Evolutionary conservation across 2,797 vertebrate species (phyloP), one percentile per base, ranked within the genome.

Genomic region (Leuciscus waleckii): DNA sequence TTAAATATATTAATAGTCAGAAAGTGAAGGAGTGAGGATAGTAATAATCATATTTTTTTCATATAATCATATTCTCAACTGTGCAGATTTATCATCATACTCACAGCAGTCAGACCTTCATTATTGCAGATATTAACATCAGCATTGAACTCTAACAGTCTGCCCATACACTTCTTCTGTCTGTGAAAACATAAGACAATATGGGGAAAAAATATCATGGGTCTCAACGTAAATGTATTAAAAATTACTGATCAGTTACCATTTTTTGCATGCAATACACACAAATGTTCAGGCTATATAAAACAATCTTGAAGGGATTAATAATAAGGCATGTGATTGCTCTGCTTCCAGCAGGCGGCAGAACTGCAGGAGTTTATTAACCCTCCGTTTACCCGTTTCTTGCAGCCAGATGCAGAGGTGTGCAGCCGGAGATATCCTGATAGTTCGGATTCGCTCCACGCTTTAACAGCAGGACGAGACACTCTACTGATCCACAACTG

Each of bases 71-170:
- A n/a, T n/a, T n/a, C 23, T 37, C 23, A 77, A 65, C 43, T 9
- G 37, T 54, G 8, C 3, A 10, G 26, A 32, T 83, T 73, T 6
- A 63, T 32, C 21, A 67, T n/a, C 5, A 90, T 67, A 97, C 98
- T 97, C 95, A 99, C 98, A 90, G 98, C 98, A 84, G 98, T 99
- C 89, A 99, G 94, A 37, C 98, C 98, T 95, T 99, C 98, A 43
- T 99, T 99, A 94, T 99, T 99, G 93, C 98, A 99, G 93, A 99
- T 99, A 94, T 99, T 99, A 89, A 99, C 98, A 93, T 99, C 98
- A 37, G 98, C 98, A 83, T 96, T 97, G 91, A 96, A 99, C 89
- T 99, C 98, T 93, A 99, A 81, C 21, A 99, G 95, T 91, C 96
- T 97, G 86, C 97, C 97, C 98, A 99, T 99, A 88, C 98, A 99